phyloP scores from a whole-genome alignment of 2,113 vertebrate species.

The Phaethon lepturus region DNA sequence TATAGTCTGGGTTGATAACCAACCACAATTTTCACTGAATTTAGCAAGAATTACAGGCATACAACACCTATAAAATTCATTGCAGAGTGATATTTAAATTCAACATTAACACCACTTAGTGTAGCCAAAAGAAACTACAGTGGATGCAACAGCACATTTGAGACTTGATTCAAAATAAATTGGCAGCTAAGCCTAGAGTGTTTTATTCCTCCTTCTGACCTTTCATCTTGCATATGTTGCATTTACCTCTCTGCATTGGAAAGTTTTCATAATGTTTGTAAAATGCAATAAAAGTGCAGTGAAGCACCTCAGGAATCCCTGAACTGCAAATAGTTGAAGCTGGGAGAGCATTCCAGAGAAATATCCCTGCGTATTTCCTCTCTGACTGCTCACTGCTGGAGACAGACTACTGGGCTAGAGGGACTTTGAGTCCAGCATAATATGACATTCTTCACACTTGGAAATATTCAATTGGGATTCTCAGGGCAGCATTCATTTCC shows the following conservation, averaged over 20 bases:
- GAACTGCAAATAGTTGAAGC: background rate
- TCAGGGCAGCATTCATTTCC: background rate
- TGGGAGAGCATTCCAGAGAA: conserved; percentile 25
- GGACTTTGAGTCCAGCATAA: background rate
- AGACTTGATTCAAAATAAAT: background rate
- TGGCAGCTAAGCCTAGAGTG: background rate
- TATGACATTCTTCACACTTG: background rate
- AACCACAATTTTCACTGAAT: background rate
- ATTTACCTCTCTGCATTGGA: background rate
- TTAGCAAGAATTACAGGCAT: background rate
- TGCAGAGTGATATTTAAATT: background rate
- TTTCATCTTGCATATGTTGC: background rate
- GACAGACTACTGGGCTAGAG: background rate
- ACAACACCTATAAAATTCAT: background rate
- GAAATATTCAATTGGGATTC: background rate
- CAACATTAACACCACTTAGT: background rate
- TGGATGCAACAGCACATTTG: background rate
- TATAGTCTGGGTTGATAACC: background rate
- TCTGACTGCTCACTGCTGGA: background rate
- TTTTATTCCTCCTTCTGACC: background rate
- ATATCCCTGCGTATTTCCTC: background rate
- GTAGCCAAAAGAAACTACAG: background rate
- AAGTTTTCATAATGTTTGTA: background rate
- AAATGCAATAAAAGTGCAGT: background rate
- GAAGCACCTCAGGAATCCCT: background rate